Evolutionary conservation across 1,140 invertebrate genomes (phyloP), one percentile per base, ranked within the genome.

Genomic region (Ceratosolen fusciceps): DNA sequence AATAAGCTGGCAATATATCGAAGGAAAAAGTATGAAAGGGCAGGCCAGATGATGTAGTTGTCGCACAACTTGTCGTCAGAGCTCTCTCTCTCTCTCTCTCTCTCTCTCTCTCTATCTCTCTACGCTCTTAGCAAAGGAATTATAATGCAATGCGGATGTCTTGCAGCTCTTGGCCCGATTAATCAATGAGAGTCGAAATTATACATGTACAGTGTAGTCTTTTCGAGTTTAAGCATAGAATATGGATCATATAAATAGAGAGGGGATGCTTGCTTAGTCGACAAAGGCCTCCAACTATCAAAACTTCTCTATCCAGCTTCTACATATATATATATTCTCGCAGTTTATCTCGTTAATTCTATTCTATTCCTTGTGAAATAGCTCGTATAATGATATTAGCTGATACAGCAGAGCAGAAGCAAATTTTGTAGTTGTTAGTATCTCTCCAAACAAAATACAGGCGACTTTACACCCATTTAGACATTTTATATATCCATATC

Each of bases 201-300:
- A n/a, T n/a, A n/a, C n/a, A n/a, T n/a, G n/a, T n/a, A n/a, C n/a
- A n/a, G n/a, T n/a, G n/a, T n/a, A n/a, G n/a, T n/a, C n/a, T n/a
- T n/a, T n/a, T n/a, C 4, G 60, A 65, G 8, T 37, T 65, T 37
- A 65, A 3, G 14, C 9, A 8, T 7, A 65, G 31, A 65, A 37
- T n/a, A n/a, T n/a, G n/a, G 14, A 37, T 65, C 16, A 31, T 65
- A n/a, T 37, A 65, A 65, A 62, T 62, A 37, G 60, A 34, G 60
- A 37, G n/a, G 34, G 54, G 26, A 24, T 56, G 5, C 60, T 65
- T 65, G 7, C 60, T 65, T 65, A 3, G 60, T 37, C 14, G 31
- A 65, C 19, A 65, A 65, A 37, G 31, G 26, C 19, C 29, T 65
- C 60, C 34, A 65, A 16, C 34, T 65, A 65, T 1, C 31, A 8